Base-by-base conservation (phyloP, 2,113 vertebrate genomes). In the Galemys pyrenaicus region DNA sequence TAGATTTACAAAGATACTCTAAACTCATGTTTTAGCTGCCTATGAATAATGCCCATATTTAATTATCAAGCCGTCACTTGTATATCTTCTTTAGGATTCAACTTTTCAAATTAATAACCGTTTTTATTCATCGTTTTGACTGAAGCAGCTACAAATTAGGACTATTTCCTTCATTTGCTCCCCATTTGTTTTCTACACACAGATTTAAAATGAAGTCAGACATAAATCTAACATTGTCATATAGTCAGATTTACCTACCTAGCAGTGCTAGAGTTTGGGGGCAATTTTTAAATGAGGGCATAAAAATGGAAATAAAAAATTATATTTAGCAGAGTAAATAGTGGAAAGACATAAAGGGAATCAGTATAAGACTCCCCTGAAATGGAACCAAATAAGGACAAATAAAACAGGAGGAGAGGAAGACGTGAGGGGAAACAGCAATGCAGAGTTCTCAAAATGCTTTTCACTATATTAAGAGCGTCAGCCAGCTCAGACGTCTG, bases 41-140 rank as follows among this genome's bases (percentile, higher is more conserved):
- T n/a, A 89, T 62, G 32, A 94, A 39, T 93, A 91, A 91, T 39
- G 32, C 17, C 87, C 77, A 26, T 0, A 3, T 64, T 62, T 89
- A 68, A 91, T 88, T 70, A 49, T 73, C 15, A 75, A 80, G 56
- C 75, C 32, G 10, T 44, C 41, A 54, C 41, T 44, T 75, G 32
- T 26, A 26, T 70, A 56, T 87, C 82, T 87, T 62, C 49, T 79
- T 77, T 19, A 87, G 24, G 37, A 5, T 62, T 41, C 54, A 70
- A 46, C 28, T 92, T 92, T 84, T 24, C 75, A 83, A 93, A 90
- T 92, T 86, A 65, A 89, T 62, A 78, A 81, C 26, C 8, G 0
- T 56, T 87, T 87, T 83, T 91, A 84, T 67, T 80, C 54, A 35
- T 92, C 87, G 77, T 93, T 24, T 58, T 70, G 39, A 79, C 79